Evolutionary conservation across 2,888 invertebrate genomes (phyloP).

Genomic region (Orthosia incerta): DNA sequence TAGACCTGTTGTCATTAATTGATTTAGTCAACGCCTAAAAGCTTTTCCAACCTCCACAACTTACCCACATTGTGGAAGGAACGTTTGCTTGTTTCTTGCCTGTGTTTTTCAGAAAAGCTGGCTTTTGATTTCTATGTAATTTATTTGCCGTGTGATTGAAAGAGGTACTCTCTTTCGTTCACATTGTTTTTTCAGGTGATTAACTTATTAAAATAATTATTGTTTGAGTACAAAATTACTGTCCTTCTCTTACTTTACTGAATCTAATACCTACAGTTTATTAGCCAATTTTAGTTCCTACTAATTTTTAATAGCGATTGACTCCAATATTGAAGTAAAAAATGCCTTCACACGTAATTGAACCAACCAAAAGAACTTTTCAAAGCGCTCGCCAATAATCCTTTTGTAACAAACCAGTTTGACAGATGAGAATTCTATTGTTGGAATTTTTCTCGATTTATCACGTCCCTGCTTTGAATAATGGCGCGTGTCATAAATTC

Average conservation of each 20-base stretch:
- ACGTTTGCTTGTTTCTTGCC: too few species aligned
- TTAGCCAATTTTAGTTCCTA: too few species aligned
- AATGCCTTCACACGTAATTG: conserved; percentile 69
- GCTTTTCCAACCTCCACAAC: too few species aligned
- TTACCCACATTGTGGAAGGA: too few species aligned
- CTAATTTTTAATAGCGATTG: neutral
- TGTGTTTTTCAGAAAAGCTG: too few species aligned
- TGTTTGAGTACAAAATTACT: too few species aligned
- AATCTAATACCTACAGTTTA: neutral
- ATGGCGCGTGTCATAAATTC: conserved; percentile 52
- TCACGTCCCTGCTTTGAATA: conserved; percentile 63
- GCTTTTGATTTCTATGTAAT: neutral
- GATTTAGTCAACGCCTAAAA: too few species aligned
- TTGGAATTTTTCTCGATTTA: conserved; percentile 69
- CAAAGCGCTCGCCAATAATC: conserved; percentile 77
- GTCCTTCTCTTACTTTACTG: neutral
- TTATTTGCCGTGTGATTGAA: neutral
- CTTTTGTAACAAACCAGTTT: conserved; percentile 82
- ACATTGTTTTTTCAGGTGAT: neutral
- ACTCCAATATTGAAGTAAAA: conserved; percentile 28
- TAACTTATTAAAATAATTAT: too few species aligned
- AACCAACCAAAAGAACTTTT: conserved; percentile 64
- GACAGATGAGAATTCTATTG: conserved; percentile 79
- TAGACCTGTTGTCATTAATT: too few species aligned
- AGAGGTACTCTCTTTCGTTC: neutral